Conservation (phyloP, 2,888 invertebrate species). For the Cryptus viduatorius region DNA sequence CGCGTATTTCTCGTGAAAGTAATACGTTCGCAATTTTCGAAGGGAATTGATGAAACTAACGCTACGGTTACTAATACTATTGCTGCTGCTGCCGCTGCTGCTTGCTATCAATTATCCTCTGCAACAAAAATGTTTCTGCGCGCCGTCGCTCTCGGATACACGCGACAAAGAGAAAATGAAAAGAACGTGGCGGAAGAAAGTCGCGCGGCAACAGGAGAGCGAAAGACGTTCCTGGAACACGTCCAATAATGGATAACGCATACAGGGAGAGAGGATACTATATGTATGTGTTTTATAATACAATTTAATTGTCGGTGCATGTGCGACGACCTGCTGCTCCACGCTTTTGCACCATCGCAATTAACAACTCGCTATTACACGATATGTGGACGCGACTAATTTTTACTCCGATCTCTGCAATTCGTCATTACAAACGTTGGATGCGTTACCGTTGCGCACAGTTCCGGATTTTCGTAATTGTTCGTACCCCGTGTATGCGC, state of each 20-base stretch:
- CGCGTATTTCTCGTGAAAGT: conserved; percentile 49
- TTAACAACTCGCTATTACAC: conserved; percentile 8
- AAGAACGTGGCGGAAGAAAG: conserved; percentile 77
- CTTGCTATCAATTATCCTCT: neutral
- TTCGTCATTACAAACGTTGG: neutral
- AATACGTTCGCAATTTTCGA: conserved; percentile 24
- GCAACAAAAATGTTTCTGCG: too few relatives aligned
- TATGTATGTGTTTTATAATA: conserved; percentile 48
- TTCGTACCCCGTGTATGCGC: neutral
- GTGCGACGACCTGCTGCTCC: conserved; percentile 8
- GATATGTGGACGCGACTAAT: neutral
- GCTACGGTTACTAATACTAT: neutral
- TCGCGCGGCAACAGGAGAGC: conserved; percentile 53
- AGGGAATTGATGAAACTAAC: conserved; percentile 12
- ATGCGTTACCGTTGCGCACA: neutral
- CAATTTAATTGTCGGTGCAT: conserved; percentile 64
- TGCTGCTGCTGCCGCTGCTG: neutral
- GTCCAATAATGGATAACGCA: conserved; percentile 68
- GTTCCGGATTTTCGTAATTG: conserved; percentile 28
- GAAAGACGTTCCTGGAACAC: conserved; percentile 71
- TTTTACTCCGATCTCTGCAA: neutral
- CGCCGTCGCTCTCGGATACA: conserved; percentile 13
- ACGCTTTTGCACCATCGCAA: conserved; percentile 19
- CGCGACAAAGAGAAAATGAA: conserved; percentile 65
- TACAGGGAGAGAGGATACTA: neutral